Percentiles rank a stretch among this genome's conserved stretches.
These are phyloP conservation scores for Phycodurus eques DNA, from an alignment of 2,113 vertebrate genomes.

Conservation along the genomic window DNA sequence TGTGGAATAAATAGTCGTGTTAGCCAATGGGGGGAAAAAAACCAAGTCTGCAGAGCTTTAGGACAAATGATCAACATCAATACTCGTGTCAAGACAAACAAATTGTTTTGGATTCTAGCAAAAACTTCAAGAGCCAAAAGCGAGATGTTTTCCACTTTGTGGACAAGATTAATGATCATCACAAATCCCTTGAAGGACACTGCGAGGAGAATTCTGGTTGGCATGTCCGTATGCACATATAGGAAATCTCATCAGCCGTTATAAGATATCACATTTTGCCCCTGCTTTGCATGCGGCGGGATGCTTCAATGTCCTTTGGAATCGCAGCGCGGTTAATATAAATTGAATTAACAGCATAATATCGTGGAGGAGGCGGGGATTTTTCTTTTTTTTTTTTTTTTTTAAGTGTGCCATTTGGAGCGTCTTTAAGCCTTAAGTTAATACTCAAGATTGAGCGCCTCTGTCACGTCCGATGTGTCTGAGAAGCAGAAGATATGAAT, in stretches of 20 bases:
- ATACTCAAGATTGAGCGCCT: conserved; percentile 16
- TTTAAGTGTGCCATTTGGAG: conserved; percentile 37
- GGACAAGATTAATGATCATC: conserved; percentile 52
- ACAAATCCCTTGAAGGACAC: conserved; percentile 58
- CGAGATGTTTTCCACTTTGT: conserved; percentile 41
- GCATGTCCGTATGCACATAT: conserved; percentile 50
- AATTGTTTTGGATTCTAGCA: conserved; percentile 34
- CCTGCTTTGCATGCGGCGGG: conserved; percentile 50
- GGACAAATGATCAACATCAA: conserved; percentile 18
- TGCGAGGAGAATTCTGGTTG: conserved; percentile 53
- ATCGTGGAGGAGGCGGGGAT: conserved; percentile 13
- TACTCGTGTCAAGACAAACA: conserved; percentile 16
- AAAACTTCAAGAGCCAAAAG: conserved; percentile 20
- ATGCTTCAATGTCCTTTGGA: conserved; percentile 47
- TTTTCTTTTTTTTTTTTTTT: conserved; percentile 9
- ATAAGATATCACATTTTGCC: conserved; percentile 44
- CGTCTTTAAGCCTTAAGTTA: conserved; percentile 15
- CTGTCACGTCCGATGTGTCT: conserved; percentile 22
- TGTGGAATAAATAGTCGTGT: conserved; percentile 9
- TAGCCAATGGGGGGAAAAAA: neutral
- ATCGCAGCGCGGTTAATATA: conserved; percentile 36
- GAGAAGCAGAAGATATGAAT: conserved; percentile 17
- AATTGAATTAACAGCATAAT: conserved; percentile 59
- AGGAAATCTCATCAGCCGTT: conserved; percentile 59
- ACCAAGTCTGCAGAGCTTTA: conserved; percentile 8